Evolutionary conservation across 2,797 vertebrate genomes (phyloP).

Genomic region (Schizothorax lantsangensis): DNA sequence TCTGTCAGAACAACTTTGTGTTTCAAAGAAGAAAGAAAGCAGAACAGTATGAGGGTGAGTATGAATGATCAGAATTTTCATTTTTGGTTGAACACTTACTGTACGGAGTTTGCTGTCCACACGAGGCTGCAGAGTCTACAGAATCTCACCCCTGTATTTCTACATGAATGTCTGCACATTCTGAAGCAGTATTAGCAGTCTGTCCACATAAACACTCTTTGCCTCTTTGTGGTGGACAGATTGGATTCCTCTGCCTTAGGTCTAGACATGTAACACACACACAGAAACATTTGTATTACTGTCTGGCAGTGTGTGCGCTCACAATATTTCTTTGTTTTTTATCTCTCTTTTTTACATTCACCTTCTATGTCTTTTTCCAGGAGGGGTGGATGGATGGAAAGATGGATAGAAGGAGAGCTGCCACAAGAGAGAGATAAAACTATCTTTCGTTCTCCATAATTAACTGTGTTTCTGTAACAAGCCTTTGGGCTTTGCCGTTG

Average conservation of each 20-base stretch:
- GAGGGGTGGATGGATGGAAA: background rate
- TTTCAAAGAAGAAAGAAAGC: background rate
- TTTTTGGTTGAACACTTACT: background rate
- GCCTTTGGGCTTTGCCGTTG: constrained; percentile 63
- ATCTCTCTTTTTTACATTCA: constrained; percentile 6
- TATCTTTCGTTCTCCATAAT: constrained; percentile 61
- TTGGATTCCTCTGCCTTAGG: constrained; percentile 48
- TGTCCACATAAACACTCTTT: constrained; percentile 33
- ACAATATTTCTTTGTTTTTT: constrained; percentile 17
- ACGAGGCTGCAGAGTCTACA: background rate
- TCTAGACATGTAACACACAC: constrained; percentile 23
- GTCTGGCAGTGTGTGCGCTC: constrained; percentile 7
- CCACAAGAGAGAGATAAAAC: constrained; percentile 58
- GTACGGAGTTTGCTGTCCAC: background rate
- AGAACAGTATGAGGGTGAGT: background rate
- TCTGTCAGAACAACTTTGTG: background rate
- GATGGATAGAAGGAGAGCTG: constrained; percentile 27
- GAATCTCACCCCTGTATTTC: background rate
- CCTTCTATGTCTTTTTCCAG: constrained; percentile 18
- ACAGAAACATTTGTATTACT: constrained; percentile 27
- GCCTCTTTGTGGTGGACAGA: constrained; percentile 36
- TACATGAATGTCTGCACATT: constrained; percentile 21
- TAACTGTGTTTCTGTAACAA: constrained; percentile 65
- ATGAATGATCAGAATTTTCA: background rate
- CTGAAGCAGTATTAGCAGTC: constrained; percentile 45